Evolutionary conservation across 2,113 vertebrate species (phyloP).

Genomic region (Microtus richardsoni): DNA sequence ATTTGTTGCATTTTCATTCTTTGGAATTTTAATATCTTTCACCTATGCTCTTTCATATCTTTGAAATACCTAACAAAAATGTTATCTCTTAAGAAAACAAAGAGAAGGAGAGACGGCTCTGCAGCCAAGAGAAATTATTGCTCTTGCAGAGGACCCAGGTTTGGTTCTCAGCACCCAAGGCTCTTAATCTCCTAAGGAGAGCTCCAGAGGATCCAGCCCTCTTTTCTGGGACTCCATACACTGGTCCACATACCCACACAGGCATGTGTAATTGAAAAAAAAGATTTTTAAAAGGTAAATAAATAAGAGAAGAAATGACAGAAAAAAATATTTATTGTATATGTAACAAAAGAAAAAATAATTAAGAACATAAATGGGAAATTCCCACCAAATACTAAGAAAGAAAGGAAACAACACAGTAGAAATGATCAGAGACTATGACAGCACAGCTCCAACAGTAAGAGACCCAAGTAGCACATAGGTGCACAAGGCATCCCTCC

Average conservation of each 20-base stretch:
- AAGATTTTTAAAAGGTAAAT: background rate
- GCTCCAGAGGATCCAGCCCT: background rate
- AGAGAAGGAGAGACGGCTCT: background rate
- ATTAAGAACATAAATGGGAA: slow-evolving; percentile 33
- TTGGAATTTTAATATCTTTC: slow-evolving; percentile 38
- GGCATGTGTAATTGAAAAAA: background rate
- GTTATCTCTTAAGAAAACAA: background rate
- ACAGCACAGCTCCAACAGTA: background rate
- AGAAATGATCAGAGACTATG: slow-evolving; percentile 8
- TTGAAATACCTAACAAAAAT: background rate
- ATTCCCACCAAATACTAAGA: background rate
- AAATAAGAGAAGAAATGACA: background rate
- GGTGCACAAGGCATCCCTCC: too few relatives aligned
- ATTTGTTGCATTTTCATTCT: slow-evolving; percentile 1
- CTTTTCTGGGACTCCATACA: background rate
- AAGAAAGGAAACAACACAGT: slow-evolving; percentile 11
- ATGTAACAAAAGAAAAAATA: background rate
- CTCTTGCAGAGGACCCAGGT: background rate
- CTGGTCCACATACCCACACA: background rate
- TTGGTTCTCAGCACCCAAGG: background rate
- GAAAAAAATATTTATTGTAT: slow-evolving; percentile 20
- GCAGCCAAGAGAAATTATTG: background rate
- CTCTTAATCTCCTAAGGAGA: background rate
- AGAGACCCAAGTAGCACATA: slow-evolving; percentile 21
- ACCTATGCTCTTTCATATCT: background rate